A percentile compares a stretch with the other conserved stretches of the same genome.
These are phyloP conservation scores for Nephila pilipes DNA, from an alignment of 1,140 invertebrate species.

Conservation along the genomic window DNA sequence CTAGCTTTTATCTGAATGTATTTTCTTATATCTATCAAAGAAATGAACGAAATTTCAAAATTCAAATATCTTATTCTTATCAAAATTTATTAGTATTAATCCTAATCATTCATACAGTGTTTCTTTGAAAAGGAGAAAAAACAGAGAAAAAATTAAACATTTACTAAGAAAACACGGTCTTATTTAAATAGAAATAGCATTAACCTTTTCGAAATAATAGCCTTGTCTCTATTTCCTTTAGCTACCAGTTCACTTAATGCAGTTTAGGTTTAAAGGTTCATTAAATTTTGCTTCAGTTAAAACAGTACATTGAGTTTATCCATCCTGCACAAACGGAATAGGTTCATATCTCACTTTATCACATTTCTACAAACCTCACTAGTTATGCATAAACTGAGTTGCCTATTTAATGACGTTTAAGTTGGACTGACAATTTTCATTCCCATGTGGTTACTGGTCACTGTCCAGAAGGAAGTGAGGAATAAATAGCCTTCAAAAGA, in stretches of 20 bases:
- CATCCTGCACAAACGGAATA: not conserved
- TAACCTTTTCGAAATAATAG: not conserved
- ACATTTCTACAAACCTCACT: not conserved
- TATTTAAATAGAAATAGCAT: not conserved
- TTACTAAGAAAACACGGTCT: not conserved
- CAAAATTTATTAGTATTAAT: too few relatives aligned
- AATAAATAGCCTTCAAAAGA: conserved; percentile 34
- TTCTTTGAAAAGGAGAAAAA: too few relatives aligned
- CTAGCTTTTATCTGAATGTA: too few relatives aligned
- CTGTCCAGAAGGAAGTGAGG: conserved; percentile 12
- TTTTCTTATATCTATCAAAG: too few relatives aligned
- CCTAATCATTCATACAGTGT: too few relatives aligned
- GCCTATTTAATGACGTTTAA: conserved; percentile 49
- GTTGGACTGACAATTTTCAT: conserved; percentile 45
- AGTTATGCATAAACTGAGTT: conserved; percentile 13
- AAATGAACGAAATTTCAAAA: too few relatives aligned
- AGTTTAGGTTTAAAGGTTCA: not conserved
- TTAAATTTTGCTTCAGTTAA: conserved; percentile 39
- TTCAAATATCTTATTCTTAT: too few relatives aligned
- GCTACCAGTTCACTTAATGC: conserved; percentile 6
- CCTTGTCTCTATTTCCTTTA: not conserved
- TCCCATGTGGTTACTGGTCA: conserved; percentile 33
- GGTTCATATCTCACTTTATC: conserved; percentile 47
- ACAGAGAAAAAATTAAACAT: not conserved
- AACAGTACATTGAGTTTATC: conserved; percentile 13